Evolutionary conservation across 2,888 invertebrate genomes (phyloP), one percentile per base, ranked within the genome.

Genomic region (Lasius platythorax): DNA sequence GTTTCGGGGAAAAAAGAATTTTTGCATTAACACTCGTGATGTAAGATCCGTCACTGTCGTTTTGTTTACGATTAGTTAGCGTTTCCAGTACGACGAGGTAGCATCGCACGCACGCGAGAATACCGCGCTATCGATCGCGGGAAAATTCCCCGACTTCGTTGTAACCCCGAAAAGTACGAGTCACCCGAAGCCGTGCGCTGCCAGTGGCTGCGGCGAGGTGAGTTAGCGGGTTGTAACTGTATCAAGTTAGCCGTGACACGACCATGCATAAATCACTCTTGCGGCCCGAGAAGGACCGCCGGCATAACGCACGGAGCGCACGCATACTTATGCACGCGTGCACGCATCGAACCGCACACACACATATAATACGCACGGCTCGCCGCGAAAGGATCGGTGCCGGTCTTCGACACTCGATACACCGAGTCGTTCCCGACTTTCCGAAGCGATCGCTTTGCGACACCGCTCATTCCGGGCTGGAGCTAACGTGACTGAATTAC

Each of bases 231-330:
- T 94, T 93, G 93, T 94, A 94, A 94, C 94, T 93, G 93, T 93
- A 94, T 94, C 93, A 94, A 94, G 93, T 94, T 93, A 93, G 93
- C 94, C 93, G 93, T 93, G 93, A 93, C 93, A 93, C 92, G 93
- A 93, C 89, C 92, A 89, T 88, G 92, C 93, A 93, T 94, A 94
- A 94, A 94, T 94, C 94, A 94, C 91, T 92, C 89, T 87, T 83
- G 85, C 87, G 85, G 88, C 83, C 76, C 87, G 87, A 87, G 88
- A 87, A 84, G 87, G 87, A 84, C 87, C 89, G 88, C 91, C 86
- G 82, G 82, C 83, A 75, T 85, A 87, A 88, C 85, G 86, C 83
- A 87, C 76, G 74, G 63, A 73, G 72, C 83, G 72, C 83, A 70
- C 85, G 74, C 85, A 79, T 58, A 66, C 82, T 61, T 75, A 15